Evolutionary conservation across 2,888 invertebrate genomes (phyloP), one percentile per base, ranked within the genome.

Genomic region (Exocentrus adspersus): DNA sequence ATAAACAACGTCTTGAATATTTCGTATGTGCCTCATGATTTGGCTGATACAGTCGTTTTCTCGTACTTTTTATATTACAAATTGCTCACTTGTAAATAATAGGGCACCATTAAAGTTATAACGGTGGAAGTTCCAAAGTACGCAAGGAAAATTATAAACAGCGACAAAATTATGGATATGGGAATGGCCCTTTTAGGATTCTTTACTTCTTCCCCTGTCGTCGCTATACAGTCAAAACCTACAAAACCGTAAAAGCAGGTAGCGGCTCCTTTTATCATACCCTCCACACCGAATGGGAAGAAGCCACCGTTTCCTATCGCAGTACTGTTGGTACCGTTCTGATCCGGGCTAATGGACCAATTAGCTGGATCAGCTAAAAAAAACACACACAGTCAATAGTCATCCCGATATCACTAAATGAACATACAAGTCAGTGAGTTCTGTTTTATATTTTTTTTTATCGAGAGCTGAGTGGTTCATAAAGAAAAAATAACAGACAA

Each of bases 201-300:
- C 63, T 88, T 89, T 0, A 93, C 95, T 83, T 97, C 97, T 81
- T 97, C 97, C 4, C 95, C 92, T 10, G 92, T 91, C 0, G 93
- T 92, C 14, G 93, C 93, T 62, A 93, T 94, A 78, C 92, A 92
- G 84, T 97, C 97, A 83, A 97, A 97, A 0, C 96, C 96, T 63
- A 97, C 93, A 78, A 95, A 97, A 3, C 94, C 95, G 79, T 95
- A 97, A 83, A 97, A 97, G 80, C 93, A 94, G 3, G 89, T 90
- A 0, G 93, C 92, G 1, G 93, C 92, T 0, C 94, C 94, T 65
- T 88, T 88, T 70, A 94, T 89, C 72, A 93, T 88, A 2, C 93
- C 95, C 0, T 88, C 85, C 20, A 92, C 75, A 0, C 95, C 95
- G 80, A 89, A 95, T 0, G 95, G 95, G 64, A 91, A 89, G 81